Conservation (phyloP, 2,888 invertebrate species). For the Andrena hattorfiana region DNA sequence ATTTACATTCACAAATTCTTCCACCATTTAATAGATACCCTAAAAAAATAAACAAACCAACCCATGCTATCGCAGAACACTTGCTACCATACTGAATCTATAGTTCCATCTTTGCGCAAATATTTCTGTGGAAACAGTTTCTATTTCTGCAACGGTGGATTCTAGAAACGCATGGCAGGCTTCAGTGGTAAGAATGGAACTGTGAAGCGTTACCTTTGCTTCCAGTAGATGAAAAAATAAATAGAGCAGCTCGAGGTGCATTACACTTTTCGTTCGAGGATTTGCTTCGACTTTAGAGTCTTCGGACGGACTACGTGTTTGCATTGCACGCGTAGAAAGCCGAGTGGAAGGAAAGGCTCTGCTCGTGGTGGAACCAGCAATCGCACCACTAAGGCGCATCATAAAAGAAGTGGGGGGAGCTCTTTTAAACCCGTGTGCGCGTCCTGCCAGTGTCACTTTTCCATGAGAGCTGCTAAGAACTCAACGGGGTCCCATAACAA, state of each 20-base stretch:
- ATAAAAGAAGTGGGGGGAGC: not conserved
- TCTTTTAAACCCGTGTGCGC: constrained; percentile 8
- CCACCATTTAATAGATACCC: not conserved
- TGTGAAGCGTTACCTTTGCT: not conserved
- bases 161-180: not conserved
- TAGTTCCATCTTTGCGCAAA: not conserved
- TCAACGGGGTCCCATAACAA: no score
- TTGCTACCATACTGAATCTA: not conserved
- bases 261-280: not conserved
- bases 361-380: constrained; percentile 9
- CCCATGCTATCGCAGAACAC: no score
- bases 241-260: constrained; percentile 8
- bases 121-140: not conserved
- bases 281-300: not conserved
- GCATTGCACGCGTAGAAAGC: constrained; percentile 17
- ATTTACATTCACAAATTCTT: not conserved
- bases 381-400: not conserved
- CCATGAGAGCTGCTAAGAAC: not conserved
- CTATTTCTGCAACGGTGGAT: not conserved
- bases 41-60: no score
- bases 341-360: not conserved
- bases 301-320: not conserved
- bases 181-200: not conserved
- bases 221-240: not conserved
- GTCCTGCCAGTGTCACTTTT: constrained; percentile 14